Conservation (phyloP, 2,797 vertebrate species). For the Gila robusta region DNA sequence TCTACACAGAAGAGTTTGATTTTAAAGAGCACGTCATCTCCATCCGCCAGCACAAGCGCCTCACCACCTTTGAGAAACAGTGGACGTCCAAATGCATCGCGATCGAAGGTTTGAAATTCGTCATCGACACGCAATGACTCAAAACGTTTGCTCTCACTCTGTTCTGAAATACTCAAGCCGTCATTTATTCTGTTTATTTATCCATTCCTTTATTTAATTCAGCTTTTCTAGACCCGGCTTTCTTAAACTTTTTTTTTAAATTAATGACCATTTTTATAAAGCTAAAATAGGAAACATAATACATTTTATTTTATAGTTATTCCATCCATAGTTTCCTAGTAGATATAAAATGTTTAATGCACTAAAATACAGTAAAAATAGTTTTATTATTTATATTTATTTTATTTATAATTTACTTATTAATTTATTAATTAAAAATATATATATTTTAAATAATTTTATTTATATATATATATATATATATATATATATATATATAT, state of each 20-base stretch:
- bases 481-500: too few relatives aligned
- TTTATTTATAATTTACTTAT: not conserved
- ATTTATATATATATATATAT: too few relatives aligned
- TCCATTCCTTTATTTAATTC: not conserved
- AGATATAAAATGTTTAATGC: not conserved
- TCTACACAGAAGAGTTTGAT: conserved; percentile 98
- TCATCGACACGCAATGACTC: not conserved
- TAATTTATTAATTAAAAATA: not conserved
- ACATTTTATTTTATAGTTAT: not conserved
- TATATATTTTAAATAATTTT: not conserved
- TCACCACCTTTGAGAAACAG: conserved; percentile 98
- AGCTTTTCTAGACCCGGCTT: not conserved
- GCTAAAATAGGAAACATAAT: not conserved
- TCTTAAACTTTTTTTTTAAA: not conserved
- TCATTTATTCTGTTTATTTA: not conserved
- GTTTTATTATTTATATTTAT: not conserved
- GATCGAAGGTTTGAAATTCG: conserved; percentile 88
- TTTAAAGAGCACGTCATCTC: conserved; percentile 98
- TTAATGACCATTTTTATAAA: not conserved
- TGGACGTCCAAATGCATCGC: conserved; percentile 99
- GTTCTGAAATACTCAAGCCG: not conserved
- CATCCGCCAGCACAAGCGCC: conserved; percentile 93
- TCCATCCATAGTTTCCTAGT: not conserved
- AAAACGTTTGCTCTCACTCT: not conserved
- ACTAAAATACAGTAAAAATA: not conserved